Conservation (phyloP, 2,113 vertebrate species). For the Ptyas mucosa region DNA sequence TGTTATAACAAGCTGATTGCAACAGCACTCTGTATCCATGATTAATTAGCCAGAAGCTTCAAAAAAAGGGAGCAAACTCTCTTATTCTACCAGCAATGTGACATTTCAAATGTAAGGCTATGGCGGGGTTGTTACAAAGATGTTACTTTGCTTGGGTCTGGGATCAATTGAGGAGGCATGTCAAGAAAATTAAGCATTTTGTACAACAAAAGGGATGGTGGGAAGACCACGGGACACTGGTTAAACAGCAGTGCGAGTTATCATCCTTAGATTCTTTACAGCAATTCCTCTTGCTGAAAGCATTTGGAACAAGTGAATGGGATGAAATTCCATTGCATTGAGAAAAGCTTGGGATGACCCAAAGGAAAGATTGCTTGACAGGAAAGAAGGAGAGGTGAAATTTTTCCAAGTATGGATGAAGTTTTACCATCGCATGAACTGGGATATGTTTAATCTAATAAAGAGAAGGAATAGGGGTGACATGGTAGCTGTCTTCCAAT, state of each 20-base stretch:
- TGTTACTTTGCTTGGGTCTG: neutral
- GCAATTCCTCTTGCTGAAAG: neutral
- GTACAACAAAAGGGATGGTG: neutral
- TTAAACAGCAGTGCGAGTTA: neutral
- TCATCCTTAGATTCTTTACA: neutral
- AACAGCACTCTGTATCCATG: constrained; percentile 45
- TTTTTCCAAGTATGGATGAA: neutral
- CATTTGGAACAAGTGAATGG: neutral
- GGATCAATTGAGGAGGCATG: neutral
- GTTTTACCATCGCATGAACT: neutral
- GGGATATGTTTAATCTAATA: too few relatives aligned
- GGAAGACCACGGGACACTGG: neutral
- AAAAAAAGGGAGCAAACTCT: constrained; percentile 7
- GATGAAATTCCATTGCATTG: neutral
- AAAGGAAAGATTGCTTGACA: neutral
- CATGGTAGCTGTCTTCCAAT: too few relatives aligned
- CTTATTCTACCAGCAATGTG: constrained; percentile 15
- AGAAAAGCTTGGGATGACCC: neutral
- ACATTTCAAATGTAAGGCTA: neutral
- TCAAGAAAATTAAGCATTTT: constrained; percentile 9
- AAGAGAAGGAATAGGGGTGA: too few relatives aligned
- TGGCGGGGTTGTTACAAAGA: neutral
- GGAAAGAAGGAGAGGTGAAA: neutral
- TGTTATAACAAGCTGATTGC: constrained; percentile 47
- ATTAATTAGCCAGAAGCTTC: constrained; percentile 50